Percentiles rank a stretch among this genome's conserved stretches.
phyloP scores from a whole-genome alignment of 2,888 invertebrate genomes.

The Erannis defoliaria region DNA sequence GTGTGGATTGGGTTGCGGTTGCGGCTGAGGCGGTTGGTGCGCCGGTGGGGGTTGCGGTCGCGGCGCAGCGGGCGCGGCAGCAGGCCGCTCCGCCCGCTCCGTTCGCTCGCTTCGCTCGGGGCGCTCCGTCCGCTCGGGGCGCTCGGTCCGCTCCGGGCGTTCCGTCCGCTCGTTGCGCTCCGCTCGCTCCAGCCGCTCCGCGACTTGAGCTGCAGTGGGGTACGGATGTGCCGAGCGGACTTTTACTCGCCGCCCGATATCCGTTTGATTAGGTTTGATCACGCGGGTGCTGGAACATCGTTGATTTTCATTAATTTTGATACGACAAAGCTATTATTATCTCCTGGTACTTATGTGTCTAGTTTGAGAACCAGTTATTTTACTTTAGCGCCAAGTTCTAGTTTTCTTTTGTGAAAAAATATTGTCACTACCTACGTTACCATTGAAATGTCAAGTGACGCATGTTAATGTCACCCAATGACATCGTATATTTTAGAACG shows the following conservation, averaged over 20 bases:
- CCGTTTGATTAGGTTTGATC: conserved; percentile 96
- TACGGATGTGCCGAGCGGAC: conserved; percentile 85
- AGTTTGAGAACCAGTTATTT: conserved; percentile 14
- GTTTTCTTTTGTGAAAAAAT: conserved; percentile 24
- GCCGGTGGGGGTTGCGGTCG: conserved; percentile 55
- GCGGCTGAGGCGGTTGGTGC: conserved; percentile 51
- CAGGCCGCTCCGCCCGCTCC: conserved; percentile 57
- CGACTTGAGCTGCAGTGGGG: conserved; percentile 65
- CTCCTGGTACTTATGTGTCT: background rate
- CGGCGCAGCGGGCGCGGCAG: conserved; percentile 50
- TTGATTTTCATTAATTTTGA: background rate
- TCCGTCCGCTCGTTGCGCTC: conserved; percentile 62
- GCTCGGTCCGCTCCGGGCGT: conserved; percentile 61
- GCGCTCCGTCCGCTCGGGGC: conserved; percentile 61
- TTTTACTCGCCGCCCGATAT: conserved; percentile 95
- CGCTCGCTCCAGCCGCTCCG: conserved; percentile 63
- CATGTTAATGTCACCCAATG: conserved; percentile 31
- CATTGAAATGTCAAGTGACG: conserved; percentile 33
- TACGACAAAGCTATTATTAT: conserved; percentile 7
- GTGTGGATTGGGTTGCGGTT: conserved; percentile 59
- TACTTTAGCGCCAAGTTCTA: conserved; percentile 11
- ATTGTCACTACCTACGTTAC: conserved; percentile 30
- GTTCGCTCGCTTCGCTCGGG: conserved; percentile 64
- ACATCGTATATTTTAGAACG: conserved; percentile 22
- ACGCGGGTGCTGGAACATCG: conserved; percentile 92